Percentiles rank a stretch among this genome's conserved stretches.
phyloP scores from a whole-genome alignment of 2,797 vertebrate species.

The Tangara arthus region DNA sequence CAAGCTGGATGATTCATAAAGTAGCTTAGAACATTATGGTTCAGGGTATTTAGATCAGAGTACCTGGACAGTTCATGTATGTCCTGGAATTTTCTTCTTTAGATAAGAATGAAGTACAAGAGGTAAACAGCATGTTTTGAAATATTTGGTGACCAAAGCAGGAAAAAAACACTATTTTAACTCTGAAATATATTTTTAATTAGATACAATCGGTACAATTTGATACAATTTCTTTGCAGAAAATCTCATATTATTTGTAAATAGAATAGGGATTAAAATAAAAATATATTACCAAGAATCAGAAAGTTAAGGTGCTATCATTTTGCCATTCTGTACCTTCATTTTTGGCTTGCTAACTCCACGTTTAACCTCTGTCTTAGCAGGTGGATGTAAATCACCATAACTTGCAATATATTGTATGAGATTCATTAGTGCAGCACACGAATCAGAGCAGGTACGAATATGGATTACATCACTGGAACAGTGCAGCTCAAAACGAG shows the following conservation, averaged over 20 bases:
- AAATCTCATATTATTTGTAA: background rate
- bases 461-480: constrained; percentile 95
- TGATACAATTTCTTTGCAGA: background rate
- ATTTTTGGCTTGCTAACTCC: constrained; percentile 77
- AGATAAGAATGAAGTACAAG: background rate
- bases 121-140: background rate
- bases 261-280: background rate
- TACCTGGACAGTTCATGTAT: background rate
- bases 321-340: constrained; percentile 77
- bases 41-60: background rate
- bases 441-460: constrained; percentile 93
- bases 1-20: background rate
- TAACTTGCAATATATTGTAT: constrained; percentile 98
- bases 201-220: background rate
- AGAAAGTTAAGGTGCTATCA: background rate
- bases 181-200: background rate
- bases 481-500: constrained; percentile 93
- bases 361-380: constrained; percentile 77
- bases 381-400: constrained; percentile 86
- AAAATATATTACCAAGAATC: background rate
- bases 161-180: background rate
- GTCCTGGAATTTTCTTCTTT: background rate
- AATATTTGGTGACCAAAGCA: background rate
- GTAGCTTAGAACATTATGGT: background rate
- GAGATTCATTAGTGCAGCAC: constrained; percentile 97